Evolutionary conservation across 2,113 vertebrate genomes (phyloP).

Genomic region (Camelus bactrianus): DNA sequence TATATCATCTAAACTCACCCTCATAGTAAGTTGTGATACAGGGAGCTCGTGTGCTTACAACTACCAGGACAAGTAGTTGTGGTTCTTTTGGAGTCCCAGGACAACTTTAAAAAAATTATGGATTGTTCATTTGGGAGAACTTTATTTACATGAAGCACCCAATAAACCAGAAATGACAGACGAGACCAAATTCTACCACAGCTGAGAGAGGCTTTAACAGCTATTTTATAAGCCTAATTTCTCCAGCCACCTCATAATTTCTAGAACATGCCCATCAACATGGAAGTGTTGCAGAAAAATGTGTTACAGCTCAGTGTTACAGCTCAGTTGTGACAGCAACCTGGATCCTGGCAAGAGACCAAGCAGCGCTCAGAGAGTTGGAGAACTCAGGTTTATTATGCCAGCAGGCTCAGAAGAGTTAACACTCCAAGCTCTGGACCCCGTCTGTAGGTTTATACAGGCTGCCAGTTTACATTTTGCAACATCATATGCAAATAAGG

Average conservation of each 20-base stretch:
- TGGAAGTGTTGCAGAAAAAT: neutral
- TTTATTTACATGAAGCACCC: neutral
- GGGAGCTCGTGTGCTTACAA: neutral
- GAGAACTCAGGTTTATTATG: too few relatives aligned
- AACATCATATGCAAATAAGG: too few relatives aligned
- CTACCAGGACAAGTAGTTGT: neutral
- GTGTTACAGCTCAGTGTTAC: too few relatives aligned
- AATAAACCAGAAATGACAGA: neutral
- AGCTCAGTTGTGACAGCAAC: too few relatives aligned
- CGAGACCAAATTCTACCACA: constrained; percentile 32
- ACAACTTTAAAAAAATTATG: neutral
- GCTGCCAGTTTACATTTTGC: too few relatives aligned
- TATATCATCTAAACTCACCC: neutral
- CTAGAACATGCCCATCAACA: neutral
- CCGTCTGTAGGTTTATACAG: too few relatives aligned
- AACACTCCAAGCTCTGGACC: too few relatives aligned
- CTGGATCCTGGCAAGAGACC: too few relatives aligned
- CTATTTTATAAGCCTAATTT: neutral
- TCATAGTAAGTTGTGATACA: neutral
- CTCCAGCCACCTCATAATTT: neutral
- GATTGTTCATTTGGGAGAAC: neutral
- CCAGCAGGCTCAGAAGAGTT: too few relatives aligned
- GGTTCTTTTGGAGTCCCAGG: neutral
- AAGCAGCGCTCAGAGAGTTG: too few relatives aligned
- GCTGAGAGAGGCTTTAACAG: neutral